These are phyloP conservation scores for Dicyrtomina minuta DNA, from an alignment of 2,888 invertebrate species.

Conservation along the genomic window DNA sequence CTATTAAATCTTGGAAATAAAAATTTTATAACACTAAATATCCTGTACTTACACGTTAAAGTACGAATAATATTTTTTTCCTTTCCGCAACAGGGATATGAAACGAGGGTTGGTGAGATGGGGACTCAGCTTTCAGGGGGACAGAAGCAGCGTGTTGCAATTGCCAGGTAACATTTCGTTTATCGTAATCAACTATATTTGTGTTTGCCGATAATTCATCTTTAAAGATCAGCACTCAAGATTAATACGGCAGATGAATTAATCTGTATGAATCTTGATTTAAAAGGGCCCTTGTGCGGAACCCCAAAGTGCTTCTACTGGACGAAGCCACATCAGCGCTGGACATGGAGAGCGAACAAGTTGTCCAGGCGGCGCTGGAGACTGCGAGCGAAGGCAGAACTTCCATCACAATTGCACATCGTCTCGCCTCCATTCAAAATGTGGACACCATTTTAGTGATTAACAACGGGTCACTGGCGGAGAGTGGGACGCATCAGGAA, in stretches of 20 bases:
- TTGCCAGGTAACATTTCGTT: no score
- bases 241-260: no score
- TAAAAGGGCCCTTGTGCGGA: constrained; percentile 59
- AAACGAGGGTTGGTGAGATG: no score
- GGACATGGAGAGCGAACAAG: no score
- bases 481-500: no score
- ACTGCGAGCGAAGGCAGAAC: constrained; percentile 67
- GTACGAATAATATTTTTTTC: no score
- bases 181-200: no score
- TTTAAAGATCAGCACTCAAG: no score
- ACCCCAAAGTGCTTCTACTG: constrained; percentile 59
- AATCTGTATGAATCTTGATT: no score
- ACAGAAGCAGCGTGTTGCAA: constrained; percentile 1
- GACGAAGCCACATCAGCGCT: constrained; percentile 62
- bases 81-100: constrained; percentile 60
- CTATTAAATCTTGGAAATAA: neutral
- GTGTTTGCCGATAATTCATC: no score
- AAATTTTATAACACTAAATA: neutral
- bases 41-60: neutral
- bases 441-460: constrained; percentile 73
- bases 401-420: constrained; percentile 79
- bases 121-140: constrained; percentile 54
- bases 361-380: no score
- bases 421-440: constrained; percentile 77
- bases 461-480: no score